These are phyloP conservation scores for Ctenodactylus gundi DNA, from an alignment of 2,113 vertebrate species.

Conservation along the genomic window DNA sequence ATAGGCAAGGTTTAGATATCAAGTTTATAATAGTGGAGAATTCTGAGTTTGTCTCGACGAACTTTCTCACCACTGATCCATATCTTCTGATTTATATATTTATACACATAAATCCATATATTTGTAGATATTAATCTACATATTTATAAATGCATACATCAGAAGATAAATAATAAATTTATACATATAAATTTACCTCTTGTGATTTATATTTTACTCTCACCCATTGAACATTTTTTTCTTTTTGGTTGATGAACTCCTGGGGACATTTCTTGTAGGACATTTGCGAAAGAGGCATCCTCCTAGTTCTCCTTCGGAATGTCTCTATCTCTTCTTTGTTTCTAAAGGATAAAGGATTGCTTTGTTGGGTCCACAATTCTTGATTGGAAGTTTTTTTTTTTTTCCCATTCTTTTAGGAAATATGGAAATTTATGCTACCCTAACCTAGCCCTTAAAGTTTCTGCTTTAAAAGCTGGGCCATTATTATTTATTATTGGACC, in stretches of 20 bases:
- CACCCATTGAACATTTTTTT: neutral
- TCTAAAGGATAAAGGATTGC: too few relatives aligned
- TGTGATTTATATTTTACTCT: neutral
- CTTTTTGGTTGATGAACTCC: too few relatives aligned
- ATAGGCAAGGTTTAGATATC: too few relatives aligned
- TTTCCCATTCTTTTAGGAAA: neutral
- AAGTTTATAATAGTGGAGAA: neutral
- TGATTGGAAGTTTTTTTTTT: too few relatives aligned
- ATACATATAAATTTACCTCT: too few relatives aligned
- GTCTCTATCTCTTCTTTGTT: neutral
- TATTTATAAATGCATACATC: too few relatives aligned
- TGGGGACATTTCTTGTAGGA: neutral
- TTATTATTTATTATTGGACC: neutral
- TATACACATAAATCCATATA: too few relatives aligned
- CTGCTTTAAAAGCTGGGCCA: neutral
- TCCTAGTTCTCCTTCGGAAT: neutral
- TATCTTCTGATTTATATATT: neutral
- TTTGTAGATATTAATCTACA: too few relatives aligned
- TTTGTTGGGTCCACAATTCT: too few relatives aligned
- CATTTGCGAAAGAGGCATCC: neutral
- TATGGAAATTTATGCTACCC: neutral
- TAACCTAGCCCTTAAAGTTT: neutral
- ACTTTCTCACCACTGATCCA: neutral
- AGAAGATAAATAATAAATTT: too few relatives aligned
- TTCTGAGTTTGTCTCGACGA: neutral